Conservation (phyloP, 2,113 vertebrate species). For the Pollachius pollachius region DNA sequence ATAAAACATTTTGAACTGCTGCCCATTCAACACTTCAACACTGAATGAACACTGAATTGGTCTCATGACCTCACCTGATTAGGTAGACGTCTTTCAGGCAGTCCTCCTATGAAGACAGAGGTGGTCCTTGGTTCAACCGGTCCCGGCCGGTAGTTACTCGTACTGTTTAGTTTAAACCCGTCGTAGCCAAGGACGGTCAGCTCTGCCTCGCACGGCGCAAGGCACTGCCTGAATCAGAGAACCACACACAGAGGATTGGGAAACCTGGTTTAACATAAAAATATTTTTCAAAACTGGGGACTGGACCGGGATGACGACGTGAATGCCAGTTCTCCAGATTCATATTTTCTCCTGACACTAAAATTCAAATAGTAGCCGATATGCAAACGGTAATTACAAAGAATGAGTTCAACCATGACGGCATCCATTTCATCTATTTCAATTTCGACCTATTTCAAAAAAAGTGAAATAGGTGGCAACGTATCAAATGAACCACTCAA, state of each 20-base stretch:
- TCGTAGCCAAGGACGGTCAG: constrained; percentile 62
- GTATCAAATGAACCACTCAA: too few relatives aligned
- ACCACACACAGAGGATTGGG: constrained; percentile 1
- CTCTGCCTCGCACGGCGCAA: constrained; percentile 77
- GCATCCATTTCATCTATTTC: too few relatives aligned
- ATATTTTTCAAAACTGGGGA: too few relatives aligned
- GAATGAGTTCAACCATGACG: too few relatives aligned
- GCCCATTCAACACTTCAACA: not conserved
- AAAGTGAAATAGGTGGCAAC: too few relatives aligned
- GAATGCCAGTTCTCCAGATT: too few relatives aligned
- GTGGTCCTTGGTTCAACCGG: constrained; percentile 58
- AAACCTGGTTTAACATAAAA: not conserved
- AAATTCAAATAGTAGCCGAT: too few relatives aligned
- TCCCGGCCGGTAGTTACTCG: constrained; percentile 57
- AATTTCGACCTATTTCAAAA: too few relatives aligned
- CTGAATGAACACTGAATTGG: not conserved
- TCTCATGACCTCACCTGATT: constrained; percentile 64
- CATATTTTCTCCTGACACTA: too few relatives aligned
- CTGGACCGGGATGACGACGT: too few relatives aligned
- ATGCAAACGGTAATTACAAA: too few relatives aligned
- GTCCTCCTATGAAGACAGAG: constrained; percentile 75
- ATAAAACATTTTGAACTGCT: not conserved
- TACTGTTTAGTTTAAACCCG: constrained; percentile 43
- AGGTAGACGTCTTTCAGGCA: constrained; percentile 61
- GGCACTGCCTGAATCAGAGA: constrained; percentile 69